A percentile compares a stretch with the other conserved stretches of the same genome.
Conservation (phyloP, 2,113 vertebrate genomes). For the Tylochromis polylepis region DNA sequence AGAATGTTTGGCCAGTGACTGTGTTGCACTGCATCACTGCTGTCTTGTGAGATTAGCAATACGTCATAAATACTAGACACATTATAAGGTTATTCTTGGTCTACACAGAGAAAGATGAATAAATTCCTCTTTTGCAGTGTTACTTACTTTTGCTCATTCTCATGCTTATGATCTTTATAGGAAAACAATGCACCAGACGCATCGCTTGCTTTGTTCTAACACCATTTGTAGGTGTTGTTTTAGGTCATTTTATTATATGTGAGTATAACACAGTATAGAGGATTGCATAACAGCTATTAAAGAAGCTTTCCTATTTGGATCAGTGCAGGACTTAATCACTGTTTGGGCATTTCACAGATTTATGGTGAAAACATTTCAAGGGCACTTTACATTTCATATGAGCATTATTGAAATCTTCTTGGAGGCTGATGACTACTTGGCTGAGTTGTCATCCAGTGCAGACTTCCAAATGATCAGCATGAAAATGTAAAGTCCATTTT, state of each 20-base stretch:
- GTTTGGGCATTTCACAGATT: not conserved
- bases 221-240: not conserved
- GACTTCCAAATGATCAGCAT: not conserved
- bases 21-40: not conserved
- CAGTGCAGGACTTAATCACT: not conserved
- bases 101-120: not conserved
- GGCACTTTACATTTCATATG: not conserved
- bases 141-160: not conserved
- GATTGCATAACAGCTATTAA: not conserved
- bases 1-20: not conserved
- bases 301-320: not conserved
- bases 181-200: not conserved
- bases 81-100: not conserved
- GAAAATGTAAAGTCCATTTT: not conserved
- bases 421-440: slow-evolving; percentile 38
- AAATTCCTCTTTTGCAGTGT: not conserved
- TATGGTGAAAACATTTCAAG: not conserved
- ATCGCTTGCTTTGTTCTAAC: not conserved
- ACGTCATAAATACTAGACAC: not conserved
- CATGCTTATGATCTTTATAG: not conserved
- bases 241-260: slow-evolving; percentile 26
- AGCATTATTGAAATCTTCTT: not conserved
- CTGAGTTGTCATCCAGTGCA: slow-evolving; percentile 34
- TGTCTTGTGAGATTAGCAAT: not conserved
- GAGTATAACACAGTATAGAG: not conserved